A percentile compares a stretch with the other conserved stretches of the same genome.
phyloP scores from a whole-genome alignment of 2,113 vertebrate species.

The Sciurus niger region DNA sequence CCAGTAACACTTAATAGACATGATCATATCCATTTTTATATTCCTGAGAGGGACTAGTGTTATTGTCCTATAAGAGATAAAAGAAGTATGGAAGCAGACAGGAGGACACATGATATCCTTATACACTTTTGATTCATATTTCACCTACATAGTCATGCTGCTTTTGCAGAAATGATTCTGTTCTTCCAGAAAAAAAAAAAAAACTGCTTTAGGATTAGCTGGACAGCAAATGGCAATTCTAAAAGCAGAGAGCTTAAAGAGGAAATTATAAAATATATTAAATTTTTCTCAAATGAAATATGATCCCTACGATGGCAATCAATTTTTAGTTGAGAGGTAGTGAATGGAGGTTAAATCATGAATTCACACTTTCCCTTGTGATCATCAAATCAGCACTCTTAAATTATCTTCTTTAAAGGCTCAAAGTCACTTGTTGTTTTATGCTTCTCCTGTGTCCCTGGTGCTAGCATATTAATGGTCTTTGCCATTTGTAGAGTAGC shows the following conservation, averaged over 20 bases:
- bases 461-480: slow-evolving; percentile 85
- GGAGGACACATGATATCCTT: neutral
- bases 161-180: slow-evolving; percentile 36
- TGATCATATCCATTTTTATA: slow-evolving; percentile 68
- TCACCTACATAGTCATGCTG: neutral
- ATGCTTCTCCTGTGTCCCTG: slow-evolving; percentile 69
- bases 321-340: slow-evolving; percentile 78
- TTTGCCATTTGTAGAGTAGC: slow-evolving; percentile 85
- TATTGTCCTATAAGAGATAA: slow-evolving; percentile 50
- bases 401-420: slow-evolving; percentile 83
- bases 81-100: slow-evolving; percentile 46
- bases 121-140: slow-evolving; percentile 48
- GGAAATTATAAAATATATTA: slow-evolving; percentile 82
- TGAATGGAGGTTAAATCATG: slow-evolving; percentile 82
- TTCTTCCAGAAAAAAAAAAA: slow-evolving; percentile 21
- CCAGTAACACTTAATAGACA: slow-evolving; percentile 52
- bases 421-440: slow-evolving; percentile 83
- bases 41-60: slow-evolving; percentile 56
- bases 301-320: slow-evolving; percentile 65
- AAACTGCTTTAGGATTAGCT: slow-evolving; percentile 46
- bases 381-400: slow-evolving; percentile 82
- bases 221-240: slow-evolving; percentile 49
- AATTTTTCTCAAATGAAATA: slow-evolving; percentile 80
- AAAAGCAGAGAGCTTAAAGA: slow-evolving; percentile 67
- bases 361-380: slow-evolving; percentile 82